phyloP scores from a whole-genome alignment of 2,888 invertebrate species.

The Scaptodrosophila latifasciaeformis region DNA sequence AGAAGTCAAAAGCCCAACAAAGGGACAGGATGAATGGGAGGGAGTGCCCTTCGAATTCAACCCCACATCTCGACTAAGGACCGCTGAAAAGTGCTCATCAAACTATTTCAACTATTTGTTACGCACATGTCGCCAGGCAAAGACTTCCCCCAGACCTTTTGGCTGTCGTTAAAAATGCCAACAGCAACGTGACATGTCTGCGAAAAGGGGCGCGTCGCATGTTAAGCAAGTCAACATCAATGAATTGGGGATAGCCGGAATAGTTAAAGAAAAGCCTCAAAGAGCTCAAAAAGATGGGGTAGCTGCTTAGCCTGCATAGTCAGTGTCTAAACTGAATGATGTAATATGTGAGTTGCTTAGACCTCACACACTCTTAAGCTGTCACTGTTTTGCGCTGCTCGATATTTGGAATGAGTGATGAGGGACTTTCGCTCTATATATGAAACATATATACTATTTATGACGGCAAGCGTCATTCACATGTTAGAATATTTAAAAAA shows the following conservation, averaged over 20 bases:
- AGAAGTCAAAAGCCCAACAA: not conserved
- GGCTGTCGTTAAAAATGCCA: slow-evolving; percentile 37
- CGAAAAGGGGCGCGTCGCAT: slow-evolving; percentile 14
- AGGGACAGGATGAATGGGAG: slow-evolving; percentile 5
- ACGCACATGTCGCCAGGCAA: slow-evolving; percentile 50
- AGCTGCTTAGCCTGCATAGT: too few species aligned
- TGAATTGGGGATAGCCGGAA: too few species aligned
- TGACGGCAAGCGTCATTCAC: too few species aligned
- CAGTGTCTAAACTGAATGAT: slow-evolving; percentile 36
- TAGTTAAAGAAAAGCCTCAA: too few species aligned
- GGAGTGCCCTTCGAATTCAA: too few species aligned
- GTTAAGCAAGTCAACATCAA: slow-evolving; percentile 30
- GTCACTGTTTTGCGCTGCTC: slow-evolving; percentile 48
- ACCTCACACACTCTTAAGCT: slow-evolving; percentile 30
- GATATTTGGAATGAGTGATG: slow-evolving; percentile 53
- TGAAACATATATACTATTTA: too few species aligned
- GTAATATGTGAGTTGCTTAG: slow-evolving; percentile 63
- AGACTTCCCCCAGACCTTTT: not conserved
- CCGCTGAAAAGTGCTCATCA: slow-evolving; percentile 66
- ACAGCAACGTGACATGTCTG: slow-evolving; percentile 65
- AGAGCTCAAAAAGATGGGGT: too few species aligned
- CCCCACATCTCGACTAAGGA: slow-evolving; percentile 30
- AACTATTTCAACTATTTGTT: slow-evolving; percentile 64
- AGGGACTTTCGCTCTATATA: too few species aligned
- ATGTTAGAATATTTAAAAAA: too few species aligned